Evolutionary conservation across 1,140 invertebrate genomes (phyloP).

Genomic region (Manduca sexta): DNA sequence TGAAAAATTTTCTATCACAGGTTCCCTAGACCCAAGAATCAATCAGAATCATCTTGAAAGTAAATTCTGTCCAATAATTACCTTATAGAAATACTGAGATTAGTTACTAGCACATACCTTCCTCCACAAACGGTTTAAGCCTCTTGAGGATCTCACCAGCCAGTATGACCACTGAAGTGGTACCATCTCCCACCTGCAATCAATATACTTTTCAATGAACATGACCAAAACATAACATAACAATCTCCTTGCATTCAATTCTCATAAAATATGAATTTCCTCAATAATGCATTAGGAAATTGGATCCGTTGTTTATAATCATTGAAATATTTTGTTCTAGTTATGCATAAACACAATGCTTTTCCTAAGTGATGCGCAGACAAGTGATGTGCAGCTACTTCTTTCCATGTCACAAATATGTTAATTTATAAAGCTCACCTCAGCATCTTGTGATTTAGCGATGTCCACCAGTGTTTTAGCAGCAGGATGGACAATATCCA

Average conservation of each 20-base stretch:
- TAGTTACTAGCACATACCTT: slow-evolving; percentile 78
- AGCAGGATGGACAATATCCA: slow-evolving; percentile 98
- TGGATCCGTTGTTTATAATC: slow-evolving; percentile 57
- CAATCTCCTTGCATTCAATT: neutral
- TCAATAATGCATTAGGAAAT: slow-evolving; percentile 38
- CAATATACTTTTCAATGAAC: neutral
- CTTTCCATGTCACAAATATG: too few relatives aligned
- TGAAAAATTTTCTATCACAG: too few relatives aligned
- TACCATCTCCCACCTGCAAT: slow-evolving; percentile 95
- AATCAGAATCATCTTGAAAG: too few relatives aligned
- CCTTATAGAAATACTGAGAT: too few relatives aligned
- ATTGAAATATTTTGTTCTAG: slow-evolving; percentile 13
- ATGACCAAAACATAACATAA: neutral
- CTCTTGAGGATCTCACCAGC: slow-evolving; percentile 97
- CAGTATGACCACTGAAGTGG: slow-evolving; percentile 95
- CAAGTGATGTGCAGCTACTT: too few relatives aligned
- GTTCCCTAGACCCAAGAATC: too few relatives aligned
- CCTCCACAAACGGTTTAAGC: slow-evolving; percentile 96
- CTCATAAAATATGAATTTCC: slow-evolving; percentile 29
- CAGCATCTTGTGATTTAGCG: slow-evolving; percentile 99
- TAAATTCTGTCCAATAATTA: too few relatives aligned
- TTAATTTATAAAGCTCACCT: slow-evolving; percentile 77
- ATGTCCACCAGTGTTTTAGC: slow-evolving; percentile 99
- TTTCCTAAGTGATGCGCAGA: too few relatives aligned
- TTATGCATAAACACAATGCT: too few relatives aligned